Percentiles rank a stretch among this genome's conserved stretches.
Evolutionary conservation across 2,888 invertebrate genomes (phyloP).

Genomic region (Enchytraeus crypticus): DNA sequence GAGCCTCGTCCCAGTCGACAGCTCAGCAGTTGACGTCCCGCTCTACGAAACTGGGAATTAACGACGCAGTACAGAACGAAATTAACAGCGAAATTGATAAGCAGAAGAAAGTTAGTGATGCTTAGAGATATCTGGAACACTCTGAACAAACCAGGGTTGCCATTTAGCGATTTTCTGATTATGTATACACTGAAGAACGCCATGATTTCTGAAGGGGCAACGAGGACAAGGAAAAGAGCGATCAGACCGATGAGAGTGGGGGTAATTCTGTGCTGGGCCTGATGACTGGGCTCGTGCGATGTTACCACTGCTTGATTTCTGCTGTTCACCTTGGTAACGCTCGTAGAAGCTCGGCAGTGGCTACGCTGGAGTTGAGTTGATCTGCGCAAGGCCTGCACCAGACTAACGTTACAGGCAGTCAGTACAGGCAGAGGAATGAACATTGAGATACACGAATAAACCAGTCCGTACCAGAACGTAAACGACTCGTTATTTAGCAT

Average conservation of each 20-base stretch:
- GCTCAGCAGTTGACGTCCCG: slow-evolving; percentile 41
- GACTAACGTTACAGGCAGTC: slow-evolving; percentile 39
- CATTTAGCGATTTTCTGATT: not conserved
- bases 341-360: not conserved
- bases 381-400: slow-evolving; percentile 26
- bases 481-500: slow-evolving; percentile 19
- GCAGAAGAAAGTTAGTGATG: slow-evolving; percentile 42
- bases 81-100: slow-evolving; percentile 54
- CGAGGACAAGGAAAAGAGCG: slow-evolving; percentile 42
- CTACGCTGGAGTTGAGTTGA: not conserved
- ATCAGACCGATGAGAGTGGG: slow-evolving; percentile 43
- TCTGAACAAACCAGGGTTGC: not conserved
- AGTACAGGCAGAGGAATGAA: slow-evolving; percentile 39
- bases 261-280: slow-evolving; percentile 36
- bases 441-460: slow-evolving; percentile 41
- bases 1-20: slow-evolving; percentile 8
- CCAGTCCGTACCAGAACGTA: slow-evolving; percentile 33
- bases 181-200: slow-evolving; percentile 9
- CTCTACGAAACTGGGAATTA: slow-evolving; percentile 67
- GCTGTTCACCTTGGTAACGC: not conserved
- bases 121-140: slow-evolving; percentile 6
- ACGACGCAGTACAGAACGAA: slow-evolving; percentile 71
- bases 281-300: not conserved
- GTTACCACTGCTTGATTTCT: not conserved
- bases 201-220: slow-evolving; percentile 42